A percentile compares a stretch with the other conserved stretches of the same genome.
Conservation (phyloP, 2,113 vertebrate genomes). For the Macroglossus sobrinus region DNA sequence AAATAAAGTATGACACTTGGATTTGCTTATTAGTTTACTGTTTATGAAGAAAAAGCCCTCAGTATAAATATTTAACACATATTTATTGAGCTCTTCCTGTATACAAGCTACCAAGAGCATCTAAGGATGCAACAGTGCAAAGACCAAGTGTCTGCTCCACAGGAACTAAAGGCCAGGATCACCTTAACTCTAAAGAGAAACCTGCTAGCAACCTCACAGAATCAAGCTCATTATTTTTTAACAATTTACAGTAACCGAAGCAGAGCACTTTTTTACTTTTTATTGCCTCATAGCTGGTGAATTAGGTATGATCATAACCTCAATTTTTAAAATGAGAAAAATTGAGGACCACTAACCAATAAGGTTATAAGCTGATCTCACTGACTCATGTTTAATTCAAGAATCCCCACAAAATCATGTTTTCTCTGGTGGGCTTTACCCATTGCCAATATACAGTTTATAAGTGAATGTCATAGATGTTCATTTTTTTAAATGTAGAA, state of each 20-base stretch:
- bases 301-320: background rate
- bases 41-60: background rate
- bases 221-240: background rate
- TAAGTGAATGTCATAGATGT: background rate
- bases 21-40: background rate
- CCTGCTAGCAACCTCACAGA: background rate
- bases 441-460: background rate
- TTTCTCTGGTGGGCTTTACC: background rate
- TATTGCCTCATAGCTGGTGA: background rate
- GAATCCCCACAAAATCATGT: background rate
- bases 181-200: background rate
- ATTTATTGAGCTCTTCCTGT: background rate
- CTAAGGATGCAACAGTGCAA: background rate
- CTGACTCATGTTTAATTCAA: background rate
- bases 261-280: background rate
- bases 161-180: background rate
- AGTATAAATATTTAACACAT: background rate
- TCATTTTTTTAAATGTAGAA: background rate
- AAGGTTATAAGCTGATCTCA: background rate
- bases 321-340: background rate
- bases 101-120: background rate
- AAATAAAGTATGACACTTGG: background rate
- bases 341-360: background rate
- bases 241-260: background rate
- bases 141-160: rapidly evolving